Evolutionary conservation across 1,140 invertebrate species (phyloP), one percentile per base, ranked within the genome.

Genomic region (Cotesia chilonis): DNA sequence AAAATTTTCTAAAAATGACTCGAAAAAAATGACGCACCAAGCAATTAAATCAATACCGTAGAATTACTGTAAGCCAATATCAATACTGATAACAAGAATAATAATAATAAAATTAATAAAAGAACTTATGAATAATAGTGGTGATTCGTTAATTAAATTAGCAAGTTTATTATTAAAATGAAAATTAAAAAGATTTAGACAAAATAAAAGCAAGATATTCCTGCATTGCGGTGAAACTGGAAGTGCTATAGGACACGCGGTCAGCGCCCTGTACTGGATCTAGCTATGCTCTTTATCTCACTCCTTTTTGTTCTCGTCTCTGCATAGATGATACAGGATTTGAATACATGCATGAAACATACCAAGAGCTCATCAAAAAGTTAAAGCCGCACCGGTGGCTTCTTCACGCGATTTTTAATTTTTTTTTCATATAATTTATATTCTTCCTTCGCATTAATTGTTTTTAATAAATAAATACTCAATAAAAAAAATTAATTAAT

Each of bases 181-280:
- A 7, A 4, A 14, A 14, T 36, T 57, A n/a, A 7, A 28, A 54
- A 47, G 20, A 52, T 67, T 55, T 52, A 51, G 60, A 60, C 55
- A 71, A 64, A 73, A 73, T 66, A 60, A 72, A 67, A 67, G 37
- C 37, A 47, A 70, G 64, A 63, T 67, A 57, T 38, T 72, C 66
- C 74, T 75, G 74, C 74, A 75, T 75, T 75, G 74, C 74, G 71
- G 71, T 75, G 69, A 59, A 57, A 72, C 74, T 73, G 71, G 68
- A 68, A 75, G 68, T 73, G 68, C 71, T 75, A 75, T 72, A 75
- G 74, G 69, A 75, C 71, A 60, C 59, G 74, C 71, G 74, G 74
- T 75, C 74, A 73, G 71, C 71, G 71, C 71, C 68, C 74, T 70
- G 52, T 63, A 55, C 1, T 37, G 20, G 5, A 10, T 20, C 10